These are phyloP conservation scores for Marmota monax DNA, from an alignment of 2,113 vertebrate genomes.

Conservation along the genomic window DNA sequence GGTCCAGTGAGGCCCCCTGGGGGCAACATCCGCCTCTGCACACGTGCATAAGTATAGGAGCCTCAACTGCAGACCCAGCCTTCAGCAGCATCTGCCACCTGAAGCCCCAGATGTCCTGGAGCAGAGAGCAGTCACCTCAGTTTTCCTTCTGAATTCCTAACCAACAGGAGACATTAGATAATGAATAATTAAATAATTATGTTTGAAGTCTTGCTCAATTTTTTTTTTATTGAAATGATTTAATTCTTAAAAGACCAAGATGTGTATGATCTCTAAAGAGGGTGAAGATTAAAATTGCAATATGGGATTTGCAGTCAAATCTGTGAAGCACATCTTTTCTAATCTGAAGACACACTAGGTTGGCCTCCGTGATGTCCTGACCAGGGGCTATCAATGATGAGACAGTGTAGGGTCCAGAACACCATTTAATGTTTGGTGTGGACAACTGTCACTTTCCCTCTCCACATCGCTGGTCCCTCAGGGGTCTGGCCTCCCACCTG, in stretches of 20 bases:
- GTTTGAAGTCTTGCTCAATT: neutral
- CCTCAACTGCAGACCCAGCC: neutral
- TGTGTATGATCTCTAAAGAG: neutral
- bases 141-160: neutral
- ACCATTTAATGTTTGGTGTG: neutral
- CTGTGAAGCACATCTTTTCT: neutral
- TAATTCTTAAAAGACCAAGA: slow-evolving; percentile 31
- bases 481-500: neutral
- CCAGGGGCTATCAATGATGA: neutral
- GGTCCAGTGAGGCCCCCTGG: neutral
- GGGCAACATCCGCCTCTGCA: neutral
- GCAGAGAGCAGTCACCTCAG: neutral
- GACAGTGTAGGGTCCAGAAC: neutral
- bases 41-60: neutral
- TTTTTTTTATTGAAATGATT: slow-evolving; percentile 1
- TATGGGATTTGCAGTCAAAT: neutral
- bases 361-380: neutral
- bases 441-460: neutral
- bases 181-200: neutral
- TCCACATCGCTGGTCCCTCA: neutral
- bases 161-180: neutral
- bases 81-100: neutral
- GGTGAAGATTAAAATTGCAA: neutral
- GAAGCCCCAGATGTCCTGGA: neutral
- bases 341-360: neutral